Evolutionary conservation across 2,888 invertebrate genomes (phyloP).

Genomic region (Latheticus oryzae): DNA sequence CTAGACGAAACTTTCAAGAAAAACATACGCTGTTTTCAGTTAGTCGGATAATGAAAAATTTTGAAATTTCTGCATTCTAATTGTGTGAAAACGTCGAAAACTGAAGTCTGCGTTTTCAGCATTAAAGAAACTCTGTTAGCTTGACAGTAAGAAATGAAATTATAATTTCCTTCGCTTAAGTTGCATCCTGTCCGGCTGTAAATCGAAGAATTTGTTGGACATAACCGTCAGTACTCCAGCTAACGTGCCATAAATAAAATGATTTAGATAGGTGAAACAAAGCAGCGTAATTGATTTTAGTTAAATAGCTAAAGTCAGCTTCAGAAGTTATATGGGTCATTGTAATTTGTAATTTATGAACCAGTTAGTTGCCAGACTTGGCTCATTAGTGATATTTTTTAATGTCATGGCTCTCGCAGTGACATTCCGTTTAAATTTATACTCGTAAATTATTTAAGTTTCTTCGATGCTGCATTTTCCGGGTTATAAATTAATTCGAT

Average conservation of each 20-base stretch:
- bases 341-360: slow-evolving; percentile 54
- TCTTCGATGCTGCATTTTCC: slow-evolving; percentile 48
- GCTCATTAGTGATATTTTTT: slow-evolving; percentile 54
- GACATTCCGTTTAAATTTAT: slow-evolving; percentile 52
- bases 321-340: slow-evolving; percentile 53
- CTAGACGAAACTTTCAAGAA: slow-evolving; percentile 55
- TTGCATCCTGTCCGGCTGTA: slow-evolving; percentile 21
- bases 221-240: slow-evolving; percentile 13
- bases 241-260: slow-evolving; percentile 22
- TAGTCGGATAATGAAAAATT: slow-evolving; percentile 10
- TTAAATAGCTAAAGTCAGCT: slow-evolving; percentile 39
- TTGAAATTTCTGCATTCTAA: slow-evolving; percentile 30
- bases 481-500: slow-evolving; percentile 50
- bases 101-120: too few relatives aligned
- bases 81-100: slow-evolving; percentile 36
- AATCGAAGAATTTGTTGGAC: slow-evolving; percentile 17
- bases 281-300: slow-evolving; percentile 42
- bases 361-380: slow-evolving; percentile 51
- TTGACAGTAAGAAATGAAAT: slow-evolving; percentile 8
- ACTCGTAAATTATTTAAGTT: slow-evolving; percentile 46
- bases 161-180: slow-evolving; percentile 13
- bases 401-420: slow-evolving; percentile 47
- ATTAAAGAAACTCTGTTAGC: too few relatives aligned
- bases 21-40: slow-evolving; percentile 15
- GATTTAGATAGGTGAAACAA: slow-evolving; percentile 28